phyloP scores from a whole-genome alignment of 2,888 invertebrate genomes.

The Graphium colonna region DNA sequence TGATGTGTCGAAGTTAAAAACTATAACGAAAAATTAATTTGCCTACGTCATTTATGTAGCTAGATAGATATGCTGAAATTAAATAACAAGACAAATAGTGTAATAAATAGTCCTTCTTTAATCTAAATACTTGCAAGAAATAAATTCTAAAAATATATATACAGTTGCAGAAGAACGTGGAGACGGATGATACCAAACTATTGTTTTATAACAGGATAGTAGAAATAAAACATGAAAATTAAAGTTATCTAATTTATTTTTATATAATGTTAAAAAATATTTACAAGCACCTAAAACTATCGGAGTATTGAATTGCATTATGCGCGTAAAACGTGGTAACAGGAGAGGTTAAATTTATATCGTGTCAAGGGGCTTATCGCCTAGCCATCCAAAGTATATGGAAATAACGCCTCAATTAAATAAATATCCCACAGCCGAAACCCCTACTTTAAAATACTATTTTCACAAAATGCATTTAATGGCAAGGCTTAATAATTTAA shows the following conservation, averaged over 20 bases:
- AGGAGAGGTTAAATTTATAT: conserved; percentile 39
- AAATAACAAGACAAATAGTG: no score
- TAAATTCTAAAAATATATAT: no score
- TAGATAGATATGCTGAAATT: no score
- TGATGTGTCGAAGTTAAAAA: no score
- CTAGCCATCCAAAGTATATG: conserved; percentile 12
- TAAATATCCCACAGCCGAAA: conserved; percentile 38
- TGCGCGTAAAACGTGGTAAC: conserved; percentile 60
- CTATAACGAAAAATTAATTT: no score
- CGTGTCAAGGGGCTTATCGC: conserved; percentile 27
- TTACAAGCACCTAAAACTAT: conserved; percentile 68
- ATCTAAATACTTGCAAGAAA: no score
- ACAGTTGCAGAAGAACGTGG: no score
- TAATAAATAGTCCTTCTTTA: no score
- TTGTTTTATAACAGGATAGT: no score
- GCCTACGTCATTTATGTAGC: no score
- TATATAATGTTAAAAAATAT: conserved; percentile 57
- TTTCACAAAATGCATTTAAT: conserved; percentile 67
- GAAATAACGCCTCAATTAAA: neutral
- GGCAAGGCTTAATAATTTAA: conserved; percentile 66
- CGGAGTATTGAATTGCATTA: conserved; percentile 72
- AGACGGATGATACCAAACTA: no score
- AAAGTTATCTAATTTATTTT: conserved; percentile 37
- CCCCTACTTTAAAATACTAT: conserved; percentile 28
- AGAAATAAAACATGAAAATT: no score